phyloP scores from a whole-genome alignment of 2,113 vertebrate species.

The Hippocampus comes region DNA sequence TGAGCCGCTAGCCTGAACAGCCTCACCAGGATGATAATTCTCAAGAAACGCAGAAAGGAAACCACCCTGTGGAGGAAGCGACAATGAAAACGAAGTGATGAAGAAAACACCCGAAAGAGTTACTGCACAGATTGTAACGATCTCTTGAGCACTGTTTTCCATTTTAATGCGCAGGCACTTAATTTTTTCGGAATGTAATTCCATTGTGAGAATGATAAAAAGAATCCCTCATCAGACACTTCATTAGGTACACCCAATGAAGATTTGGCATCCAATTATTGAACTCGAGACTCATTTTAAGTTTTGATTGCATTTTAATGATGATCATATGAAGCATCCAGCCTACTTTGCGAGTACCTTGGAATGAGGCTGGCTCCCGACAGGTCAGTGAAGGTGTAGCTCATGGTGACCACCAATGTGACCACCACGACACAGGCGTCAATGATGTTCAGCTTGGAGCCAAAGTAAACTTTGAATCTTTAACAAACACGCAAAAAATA shows the following conservation, averaged over 20 bases:
- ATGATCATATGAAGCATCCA: no score
- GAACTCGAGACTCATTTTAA: no score
- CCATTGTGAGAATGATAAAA: not conserved
- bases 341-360: constrained; percentile 67
- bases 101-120: not conserved
- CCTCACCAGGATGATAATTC: constrained; percentile 84
- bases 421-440: constrained; percentile 79
- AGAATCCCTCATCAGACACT: no score
- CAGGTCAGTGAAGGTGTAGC: constrained; percentile 74
- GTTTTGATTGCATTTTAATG: no score
- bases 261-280: no score
- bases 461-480: constrained; percentile 85
- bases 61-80: constrained; percentile 70
- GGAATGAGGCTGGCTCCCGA: constrained; percentile 71
- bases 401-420: constrained; percentile 78
- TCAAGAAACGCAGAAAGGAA: constrained; percentile 76
- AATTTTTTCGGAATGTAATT: not conserved
- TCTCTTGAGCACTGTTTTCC: no score
- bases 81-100: no score
- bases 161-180: no score
- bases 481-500: not conserved
- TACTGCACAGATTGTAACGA: no score
- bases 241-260: no score
- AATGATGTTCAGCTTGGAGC: constrained; percentile 78
- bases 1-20: constrained; percentile 85